Percentiles rank a stretch among this genome's conserved stretches.
Conservation (phyloP, 2,113 vertebrate species). For the Zootoca vivipara region DNA sequence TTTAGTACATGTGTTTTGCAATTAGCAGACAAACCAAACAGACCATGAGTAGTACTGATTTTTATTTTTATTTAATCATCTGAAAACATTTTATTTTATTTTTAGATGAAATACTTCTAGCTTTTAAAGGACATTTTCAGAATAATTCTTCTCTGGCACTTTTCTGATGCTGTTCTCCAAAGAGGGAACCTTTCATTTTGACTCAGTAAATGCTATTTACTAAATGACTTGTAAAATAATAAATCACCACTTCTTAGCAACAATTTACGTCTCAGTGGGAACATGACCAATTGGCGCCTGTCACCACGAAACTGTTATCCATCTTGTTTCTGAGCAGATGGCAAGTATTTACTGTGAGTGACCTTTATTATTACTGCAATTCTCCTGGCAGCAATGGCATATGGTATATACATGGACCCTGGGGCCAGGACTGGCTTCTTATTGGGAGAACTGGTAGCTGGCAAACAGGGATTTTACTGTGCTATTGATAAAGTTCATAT, state of each 20-base stretch:
- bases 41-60: slow-evolving; percentile 3
- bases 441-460: slow-evolving; percentile 60
- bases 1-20: not conserved
- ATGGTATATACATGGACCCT: slow-evolving; percentile 67
- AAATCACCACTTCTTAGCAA: slow-evolving; percentile 76
- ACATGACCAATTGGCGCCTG: slow-evolving; percentile 70
- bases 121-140: slow-evolving; percentile 25
- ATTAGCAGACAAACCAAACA: slow-evolving; percentile 3
- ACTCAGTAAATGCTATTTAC: slow-evolving; percentile 71
- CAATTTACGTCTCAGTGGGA: slow-evolving; percentile 74
- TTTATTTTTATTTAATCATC: not conserved
- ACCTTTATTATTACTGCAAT: slow-evolving; percentile 68
- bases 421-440: slow-evolving; percentile 48
- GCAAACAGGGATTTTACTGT: slow-evolving; percentile 47
- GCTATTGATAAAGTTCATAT: slow-evolving; percentile 30
- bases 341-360: slow-evolving; percentile 76
- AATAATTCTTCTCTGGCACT: slow-evolving; percentile 40
- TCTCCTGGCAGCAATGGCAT: slow-evolving; percentile 72
- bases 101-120: not conserved
- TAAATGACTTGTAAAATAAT: slow-evolving; percentile 78
- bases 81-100: slow-evolving; percentile 11
- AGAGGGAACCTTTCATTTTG: slow-evolving; percentile 58
- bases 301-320: slow-evolving; percentile 59
- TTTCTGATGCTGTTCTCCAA: slow-evolving; percentile 41
- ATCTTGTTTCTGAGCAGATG: slow-evolving; percentile 79